Percentiles rank a stretch among this genome's conserved stretches.
Evolutionary conservation across 1,140 invertebrate species (phyloP).

Genomic region (Pemphigus obesinymphae): DNA sequence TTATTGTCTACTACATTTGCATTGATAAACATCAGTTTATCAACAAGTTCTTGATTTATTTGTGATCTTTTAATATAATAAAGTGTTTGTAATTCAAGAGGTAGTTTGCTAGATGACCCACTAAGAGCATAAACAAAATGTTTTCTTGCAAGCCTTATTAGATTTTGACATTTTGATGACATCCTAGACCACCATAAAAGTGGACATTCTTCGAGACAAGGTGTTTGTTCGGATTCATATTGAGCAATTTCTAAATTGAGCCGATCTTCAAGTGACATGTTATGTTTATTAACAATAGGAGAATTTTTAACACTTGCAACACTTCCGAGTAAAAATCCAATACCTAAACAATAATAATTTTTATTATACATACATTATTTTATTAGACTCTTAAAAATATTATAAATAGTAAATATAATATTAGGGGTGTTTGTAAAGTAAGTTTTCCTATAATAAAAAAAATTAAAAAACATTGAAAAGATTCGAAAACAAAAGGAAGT

Average conservation of each 20-base stretch:
- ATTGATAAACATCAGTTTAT: conserved; percentile 31
- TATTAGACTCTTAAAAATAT: no score
- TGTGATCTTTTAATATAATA: conserved; percentile 25
- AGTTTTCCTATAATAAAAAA: no score
- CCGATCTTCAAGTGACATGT: conserved; percentile 50
- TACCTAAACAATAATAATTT: background rate
- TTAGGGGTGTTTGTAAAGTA: no score
- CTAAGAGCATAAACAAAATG: conserved; percentile 37
- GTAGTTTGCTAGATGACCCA: conserved; percentile 27
- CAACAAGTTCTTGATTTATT: conserved; percentile 32
- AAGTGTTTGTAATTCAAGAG: conserved; percentile 14
- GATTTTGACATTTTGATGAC: conserved; percentile 39
- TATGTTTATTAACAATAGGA: conserved; percentile 9
- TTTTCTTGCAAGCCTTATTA: conserved; percentile 36
- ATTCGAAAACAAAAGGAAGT: no score
- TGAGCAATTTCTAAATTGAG: conserved; percentile 55
- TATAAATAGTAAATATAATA: no score
- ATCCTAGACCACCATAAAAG: conserved; percentile 46
- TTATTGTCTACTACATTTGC: conserved; percentile 12
- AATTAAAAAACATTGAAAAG: no score
- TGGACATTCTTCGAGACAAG: conserved; percentile 54
- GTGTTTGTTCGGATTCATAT: conserved; percentile 54
- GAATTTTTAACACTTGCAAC: conserved; percentile 1
- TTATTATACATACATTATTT: background rate
- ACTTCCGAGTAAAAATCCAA: conserved; percentile 10